These are phyloP conservation scores for Isurus oxyrinchus DNA, from an alignment of 2,113 vertebrate species.

Conservation along the genomic window DNA sequence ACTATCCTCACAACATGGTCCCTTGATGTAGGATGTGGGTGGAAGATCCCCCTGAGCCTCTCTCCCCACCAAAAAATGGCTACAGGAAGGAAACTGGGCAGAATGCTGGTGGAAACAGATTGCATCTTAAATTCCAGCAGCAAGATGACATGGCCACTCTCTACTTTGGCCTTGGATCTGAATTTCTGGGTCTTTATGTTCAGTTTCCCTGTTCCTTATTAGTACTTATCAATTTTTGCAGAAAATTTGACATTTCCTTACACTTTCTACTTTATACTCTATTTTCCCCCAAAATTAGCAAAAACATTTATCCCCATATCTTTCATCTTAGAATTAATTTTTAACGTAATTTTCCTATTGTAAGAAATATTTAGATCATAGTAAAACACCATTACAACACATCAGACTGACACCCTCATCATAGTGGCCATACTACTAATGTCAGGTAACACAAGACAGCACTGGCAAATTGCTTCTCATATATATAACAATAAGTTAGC, in stretches of 20 bases:
- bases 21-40: neutral
- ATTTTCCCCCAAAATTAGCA: neutral
- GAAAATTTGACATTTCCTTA: neutral
- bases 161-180: neutral
- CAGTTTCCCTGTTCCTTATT: neutral
- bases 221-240: neutral
- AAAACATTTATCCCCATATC: neutral
- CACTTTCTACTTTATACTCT: neutral
- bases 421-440: neutral
- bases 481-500: neutral
- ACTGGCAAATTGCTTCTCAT: neutral
- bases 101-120: neutral
- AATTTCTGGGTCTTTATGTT: neutral
- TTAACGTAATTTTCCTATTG: neutral
- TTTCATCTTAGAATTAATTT: neutral
- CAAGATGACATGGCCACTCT: neutral
- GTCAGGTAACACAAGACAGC: neutral
- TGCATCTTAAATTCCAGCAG: neutral
- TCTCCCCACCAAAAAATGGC: neutral
- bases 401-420: neutral
- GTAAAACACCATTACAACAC: neutral
- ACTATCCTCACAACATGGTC: neutral
- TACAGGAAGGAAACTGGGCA: neutral
- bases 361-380: neutral
- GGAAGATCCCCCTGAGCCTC: neutral